Conservation (phyloP, 2,113 vertebrate genomes). For the Girardinichthys multiradiatus region DNA sequence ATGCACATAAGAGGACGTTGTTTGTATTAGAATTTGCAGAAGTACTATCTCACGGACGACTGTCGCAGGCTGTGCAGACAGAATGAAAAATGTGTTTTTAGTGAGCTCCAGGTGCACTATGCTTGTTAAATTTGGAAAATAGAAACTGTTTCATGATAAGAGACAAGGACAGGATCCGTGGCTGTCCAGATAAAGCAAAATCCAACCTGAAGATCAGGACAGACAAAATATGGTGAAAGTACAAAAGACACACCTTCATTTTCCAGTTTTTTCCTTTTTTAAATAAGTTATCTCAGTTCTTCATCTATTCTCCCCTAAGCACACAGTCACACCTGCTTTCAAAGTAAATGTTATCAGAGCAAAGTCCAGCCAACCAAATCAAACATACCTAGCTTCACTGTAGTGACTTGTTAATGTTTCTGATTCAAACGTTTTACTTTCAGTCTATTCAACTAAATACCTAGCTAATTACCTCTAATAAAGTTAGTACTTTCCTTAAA, state of each 20-base stretch:
- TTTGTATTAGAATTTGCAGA: slow-evolving; percentile 25
- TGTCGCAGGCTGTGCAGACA: slow-evolving; percentile 17
- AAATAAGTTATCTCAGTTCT: slow-evolving; percentile 19
- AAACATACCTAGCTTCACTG: slow-evolving; percentile 47
- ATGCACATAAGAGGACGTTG: slow-evolving; percentile 19
- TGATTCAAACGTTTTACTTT: slow-evolving; percentile 28
- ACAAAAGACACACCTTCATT: slow-evolving; percentile 17
- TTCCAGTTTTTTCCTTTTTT: slow-evolving; percentile 13
- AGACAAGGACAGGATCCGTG: slow-evolving; percentile 4
- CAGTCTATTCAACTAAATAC: slow-evolving; percentile 36
- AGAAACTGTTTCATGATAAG: slow-evolving; percentile 42
- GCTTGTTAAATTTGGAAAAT: slow-evolving; percentile 11
- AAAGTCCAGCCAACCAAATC: slow-evolving; percentile 48
- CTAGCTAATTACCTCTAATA: background rate
- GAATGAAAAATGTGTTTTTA: slow-evolving; percentile 36
- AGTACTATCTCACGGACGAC: slow-evolving; percentile 2
- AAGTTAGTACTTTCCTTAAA: background rate
- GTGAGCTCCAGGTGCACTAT: slow-evolving; percentile 20
- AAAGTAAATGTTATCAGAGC: slow-evolving; percentile 55
- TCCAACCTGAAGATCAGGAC: slow-evolving; percentile 6
- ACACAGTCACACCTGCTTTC: slow-evolving; percentile 52
- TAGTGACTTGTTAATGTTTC: slow-evolving; percentile 39
- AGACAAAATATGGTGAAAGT: slow-evolving; percentile 22
- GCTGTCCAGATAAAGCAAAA: slow-evolving; percentile 18
- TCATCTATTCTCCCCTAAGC: slow-evolving; percentile 20